Evolutionary conservation across 2,888 invertebrate genomes (phyloP).

Genomic region (Limenitis camilla): DNA sequence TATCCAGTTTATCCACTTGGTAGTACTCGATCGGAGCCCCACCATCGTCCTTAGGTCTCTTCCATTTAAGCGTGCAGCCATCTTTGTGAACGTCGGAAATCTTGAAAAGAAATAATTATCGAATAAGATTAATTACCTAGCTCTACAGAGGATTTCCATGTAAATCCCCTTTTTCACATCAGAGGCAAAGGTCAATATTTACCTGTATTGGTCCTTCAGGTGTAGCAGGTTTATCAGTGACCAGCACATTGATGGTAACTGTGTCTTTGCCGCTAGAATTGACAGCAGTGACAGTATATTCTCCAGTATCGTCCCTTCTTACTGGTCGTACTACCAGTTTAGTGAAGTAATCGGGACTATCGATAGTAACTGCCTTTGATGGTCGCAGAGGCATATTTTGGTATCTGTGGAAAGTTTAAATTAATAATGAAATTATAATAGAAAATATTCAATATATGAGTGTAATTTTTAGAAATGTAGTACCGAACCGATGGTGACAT

Average conservation of each 20-base stretch:
- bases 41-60: slow-evolving; percentile 95
- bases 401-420: slow-evolving; percentile 60
- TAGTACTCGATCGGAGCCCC: slow-evolving; percentile 96
- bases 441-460: too few relatives aligned
- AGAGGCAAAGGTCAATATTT: slow-evolving; percentile 1
- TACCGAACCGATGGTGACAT: too few relatives aligned
- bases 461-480: neutral
- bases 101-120: slow-evolving; percentile 28
- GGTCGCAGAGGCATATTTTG: slow-evolving; percentile 83
- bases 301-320: slow-evolving; percentile 86
- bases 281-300: slow-evolving; percentile 88
- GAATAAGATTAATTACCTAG: too few relatives aligned
- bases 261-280: slow-evolving; percentile 91
- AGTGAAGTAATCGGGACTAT: slow-evolving; percentile 90
- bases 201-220: slow-evolving; percentile 94
- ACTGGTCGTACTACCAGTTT: slow-evolving; percentile 88
- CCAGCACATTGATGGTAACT: slow-evolving; percentile 85
- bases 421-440: neutral
- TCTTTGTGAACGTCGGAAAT: slow-evolving; percentile 91
- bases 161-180: too few relatives aligned
- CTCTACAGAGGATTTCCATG: too few relatives aligned
- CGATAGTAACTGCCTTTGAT: slow-evolving; percentile 84
- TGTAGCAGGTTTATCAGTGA: slow-evolving; percentile 89
- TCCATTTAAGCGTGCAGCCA: slow-evolving; percentile 96
- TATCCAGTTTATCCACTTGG: slow-evolving; percentile 95